Evolutionary conservation across 2,888 invertebrate species (phyloP).

Genomic region (Scaptomyza cyrtandrae): DNA sequence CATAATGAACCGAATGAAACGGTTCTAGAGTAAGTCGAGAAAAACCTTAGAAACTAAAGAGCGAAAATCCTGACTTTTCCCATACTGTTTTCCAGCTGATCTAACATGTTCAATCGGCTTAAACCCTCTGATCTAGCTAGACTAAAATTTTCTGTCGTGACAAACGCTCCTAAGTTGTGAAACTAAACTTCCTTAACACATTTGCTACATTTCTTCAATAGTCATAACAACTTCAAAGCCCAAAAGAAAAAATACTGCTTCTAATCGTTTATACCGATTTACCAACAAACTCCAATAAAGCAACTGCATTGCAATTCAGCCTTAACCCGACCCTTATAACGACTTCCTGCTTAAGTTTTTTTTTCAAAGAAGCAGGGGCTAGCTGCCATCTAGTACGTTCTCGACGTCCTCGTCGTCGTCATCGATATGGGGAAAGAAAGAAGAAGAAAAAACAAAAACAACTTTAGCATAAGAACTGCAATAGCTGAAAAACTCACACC

Average conservation of each 20-base stretch:
- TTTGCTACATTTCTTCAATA: slow-evolving; percentile 1
- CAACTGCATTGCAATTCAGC: slow-evolving; percentile 48
- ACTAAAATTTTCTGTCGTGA: not conserved
- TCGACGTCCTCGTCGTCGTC: slow-evolving; percentile 30
- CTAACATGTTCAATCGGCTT: not conserved
- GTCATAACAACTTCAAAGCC: slow-evolving; percentile 5
- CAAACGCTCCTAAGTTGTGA: not conserved
- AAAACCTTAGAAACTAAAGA: not conserved
- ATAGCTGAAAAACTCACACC: slow-evolving; percentile 45
- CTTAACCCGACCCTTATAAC: slow-evolving; percentile 65
- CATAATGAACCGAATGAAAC: not conserved
- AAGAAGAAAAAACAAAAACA: slow-evolving; percentile 12
- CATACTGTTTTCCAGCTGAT: not conserved
- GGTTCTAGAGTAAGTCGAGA: not conserved
- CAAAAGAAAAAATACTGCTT: not conserved
- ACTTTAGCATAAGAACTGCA: slow-evolving; percentile 50
- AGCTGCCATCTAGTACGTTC: not conserved
- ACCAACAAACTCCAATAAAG: slow-evolving; percentile 4
- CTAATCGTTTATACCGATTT: slow-evolving; percentile 22
- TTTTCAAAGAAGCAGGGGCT: slow-evolving; percentile 12
- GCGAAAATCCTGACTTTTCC: too few species aligned
- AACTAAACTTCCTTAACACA: not conserved
- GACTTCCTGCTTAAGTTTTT: slow-evolving; percentile 76
- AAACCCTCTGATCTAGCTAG: not conserved
- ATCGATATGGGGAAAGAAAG: slow-evolving; percentile 56